These are phyloP conservation scores for Alviniconcha strummeri DNA, from an alignment of 2,888 invertebrate genomes.

Conservation along the genomic window DNA sequence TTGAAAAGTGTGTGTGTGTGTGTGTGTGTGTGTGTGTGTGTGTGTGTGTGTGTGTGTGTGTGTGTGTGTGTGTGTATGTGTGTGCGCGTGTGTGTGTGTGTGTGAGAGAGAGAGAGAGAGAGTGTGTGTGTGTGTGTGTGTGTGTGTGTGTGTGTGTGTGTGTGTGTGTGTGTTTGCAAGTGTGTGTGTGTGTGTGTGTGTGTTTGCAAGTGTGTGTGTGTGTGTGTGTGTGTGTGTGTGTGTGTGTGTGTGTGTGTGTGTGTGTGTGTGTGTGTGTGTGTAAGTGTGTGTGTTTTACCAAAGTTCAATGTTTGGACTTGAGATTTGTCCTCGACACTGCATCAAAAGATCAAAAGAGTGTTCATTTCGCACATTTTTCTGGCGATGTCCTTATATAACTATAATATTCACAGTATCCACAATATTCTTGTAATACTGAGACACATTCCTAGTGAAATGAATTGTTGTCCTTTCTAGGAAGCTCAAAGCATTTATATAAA, in stretches of 20 bases:
- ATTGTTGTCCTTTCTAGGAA: too few relatives aligned
- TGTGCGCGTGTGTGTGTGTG: background rate
- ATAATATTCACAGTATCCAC: too few relatives aligned
- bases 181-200: background rate
- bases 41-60: background rate
- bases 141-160: background rate
- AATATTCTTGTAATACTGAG: too few relatives aligned
- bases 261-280: background rate
- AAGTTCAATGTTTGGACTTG: too few relatives aligned
- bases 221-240: conserved; percentile 11
- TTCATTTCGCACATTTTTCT: too few relatives aligned
- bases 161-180: background rate
- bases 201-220: background rate
- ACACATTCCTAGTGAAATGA: too few relatives aligned
- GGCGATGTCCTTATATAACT: too few relatives aligned
- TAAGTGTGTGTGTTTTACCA: background rate
- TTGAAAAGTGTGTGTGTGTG: too few relatives aligned
- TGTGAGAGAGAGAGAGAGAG: background rate
- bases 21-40: too few relatives aligned
- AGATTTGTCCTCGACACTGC: too few relatives aligned
- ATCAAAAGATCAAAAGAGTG: too few relatives aligned
- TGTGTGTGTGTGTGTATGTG: background rate
- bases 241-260: conserved; percentile 9
- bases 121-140: background rate
- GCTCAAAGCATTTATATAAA: too few relatives aligned